These are phyloP conservation scores for Megaceryle alcyon DNA, from an alignment of 2,797 vertebrate species.

Conservation along the genomic window DNA sequence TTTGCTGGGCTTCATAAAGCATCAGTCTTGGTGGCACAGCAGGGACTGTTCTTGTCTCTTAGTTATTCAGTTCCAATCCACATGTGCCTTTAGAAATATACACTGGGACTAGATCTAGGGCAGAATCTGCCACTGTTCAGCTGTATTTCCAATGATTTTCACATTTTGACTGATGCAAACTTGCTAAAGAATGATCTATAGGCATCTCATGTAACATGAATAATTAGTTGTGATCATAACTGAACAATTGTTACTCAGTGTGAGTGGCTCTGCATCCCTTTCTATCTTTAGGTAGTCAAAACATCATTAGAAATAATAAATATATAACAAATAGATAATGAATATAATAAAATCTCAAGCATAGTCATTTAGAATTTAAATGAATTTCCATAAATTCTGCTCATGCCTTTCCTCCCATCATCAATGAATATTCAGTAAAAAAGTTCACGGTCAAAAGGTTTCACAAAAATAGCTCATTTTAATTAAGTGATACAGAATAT, in stretches of 20 bases:
- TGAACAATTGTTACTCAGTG: background rate
- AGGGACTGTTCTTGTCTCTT: background rate
- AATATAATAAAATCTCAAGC: background rate
- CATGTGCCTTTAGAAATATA: background rate
- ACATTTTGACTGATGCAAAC: background rate
- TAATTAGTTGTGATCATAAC: background rate
- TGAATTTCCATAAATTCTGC: slow-evolving; percentile 1
- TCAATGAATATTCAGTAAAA: slow-evolving; percentile 47
- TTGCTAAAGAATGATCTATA: background rate
- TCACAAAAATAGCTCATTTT: slow-evolving; percentile 15
- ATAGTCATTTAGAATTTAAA: background rate
- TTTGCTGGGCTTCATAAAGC: background rate
- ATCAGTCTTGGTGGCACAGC: background rate
- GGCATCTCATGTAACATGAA: background rate
- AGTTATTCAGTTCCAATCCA: background rate
- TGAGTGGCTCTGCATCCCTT: background rate
- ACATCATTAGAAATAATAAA: background rate
- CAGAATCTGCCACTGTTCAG: background rate
- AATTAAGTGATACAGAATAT: background rate
- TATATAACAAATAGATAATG: background rate
- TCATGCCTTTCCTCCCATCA: background rate
- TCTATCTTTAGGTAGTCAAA: background rate
- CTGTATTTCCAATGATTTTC: background rate
- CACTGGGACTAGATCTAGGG: background rate
- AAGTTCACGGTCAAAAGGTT: background rate